phyloP scores from a whole-genome alignment of 2,113 vertebrate genomes.

The Riparia riparia region DNA sequence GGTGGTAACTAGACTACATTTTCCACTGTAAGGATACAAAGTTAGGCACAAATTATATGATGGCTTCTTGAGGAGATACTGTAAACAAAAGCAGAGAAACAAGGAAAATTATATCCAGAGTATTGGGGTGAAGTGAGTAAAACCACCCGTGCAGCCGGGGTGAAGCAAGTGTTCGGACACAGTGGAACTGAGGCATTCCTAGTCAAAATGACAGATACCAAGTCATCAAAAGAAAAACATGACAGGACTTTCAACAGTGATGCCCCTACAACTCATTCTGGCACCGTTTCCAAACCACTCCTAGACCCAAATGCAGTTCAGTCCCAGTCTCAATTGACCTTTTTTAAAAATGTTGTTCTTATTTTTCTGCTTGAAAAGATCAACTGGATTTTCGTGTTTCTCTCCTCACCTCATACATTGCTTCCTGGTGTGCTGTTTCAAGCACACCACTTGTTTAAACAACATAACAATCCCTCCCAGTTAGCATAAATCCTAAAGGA shows the following conservation, averaged over 20 bases:
- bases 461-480: background rate
- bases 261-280: background rate
- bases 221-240: background rate
- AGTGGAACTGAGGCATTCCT: background rate
- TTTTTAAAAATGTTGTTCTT: background rate
- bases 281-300: background rate
- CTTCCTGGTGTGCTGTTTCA: background rate
- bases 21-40: constrained; percentile 58
- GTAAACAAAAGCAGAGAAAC: constrained; percentile 52
- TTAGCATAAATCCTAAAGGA: background rate
- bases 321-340: background rate
- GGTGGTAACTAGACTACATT: constrained; percentile 36
- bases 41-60: constrained; percentile 77
- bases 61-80: constrained; percentile 70
- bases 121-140: background rate
- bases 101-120: background rate
- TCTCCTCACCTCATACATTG: background rate
- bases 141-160: background rate
- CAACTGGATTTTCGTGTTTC: background rate
- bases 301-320: background rate
- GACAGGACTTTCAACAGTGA: background rate
- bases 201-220: background rate
- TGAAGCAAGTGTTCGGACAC: background rate
- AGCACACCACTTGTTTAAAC: background rate
- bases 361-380: background rate